Evolutionary conservation across 2,113 vertebrate species (phyloP).

Genomic region (Charadrius vociferus): DNA sequence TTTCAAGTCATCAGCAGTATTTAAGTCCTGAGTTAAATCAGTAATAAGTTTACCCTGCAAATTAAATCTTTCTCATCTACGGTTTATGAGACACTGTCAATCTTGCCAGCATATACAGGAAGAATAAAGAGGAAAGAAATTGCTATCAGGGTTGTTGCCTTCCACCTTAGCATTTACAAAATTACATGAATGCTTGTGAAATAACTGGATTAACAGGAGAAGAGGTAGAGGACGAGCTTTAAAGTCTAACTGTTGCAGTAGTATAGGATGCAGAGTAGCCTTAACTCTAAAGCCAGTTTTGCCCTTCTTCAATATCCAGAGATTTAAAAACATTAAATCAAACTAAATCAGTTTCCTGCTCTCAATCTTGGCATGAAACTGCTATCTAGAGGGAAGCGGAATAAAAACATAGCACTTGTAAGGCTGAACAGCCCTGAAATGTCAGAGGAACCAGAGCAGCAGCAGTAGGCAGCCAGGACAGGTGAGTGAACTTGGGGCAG

Average conservation of each 20-base stretch:
- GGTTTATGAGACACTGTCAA: not conserved
- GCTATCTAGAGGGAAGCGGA: not conserved
- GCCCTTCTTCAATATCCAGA: not conserved
- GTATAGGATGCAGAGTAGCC: not conserved
- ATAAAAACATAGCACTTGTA: not conserved
- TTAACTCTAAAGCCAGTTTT: not conserved
- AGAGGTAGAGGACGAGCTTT: not conserved
- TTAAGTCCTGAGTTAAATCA: not conserved
- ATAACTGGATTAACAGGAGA: not conserved
- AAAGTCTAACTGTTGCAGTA: not conserved
- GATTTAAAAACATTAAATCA: not conserved
- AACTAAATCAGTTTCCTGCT: not conserved
- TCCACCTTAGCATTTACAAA: not conserved
- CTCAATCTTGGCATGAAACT: not conserved
- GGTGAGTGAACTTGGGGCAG: not conserved
- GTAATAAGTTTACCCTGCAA: not conserved
- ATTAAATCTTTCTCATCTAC: constrained; percentile 18
- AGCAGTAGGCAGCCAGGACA: not conserved
- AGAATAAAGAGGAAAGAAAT: constrained; percentile 1
- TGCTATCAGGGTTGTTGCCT: not conserved
- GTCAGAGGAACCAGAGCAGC: not conserved
- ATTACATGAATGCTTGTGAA: not conserved
- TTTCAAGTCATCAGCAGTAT: not conserved
- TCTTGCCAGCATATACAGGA: not conserved
- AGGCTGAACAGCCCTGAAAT: not conserved